A percentile compares a stretch with the other conserved stretches of the same genome.
These are phyloP conservation scores for Asobara japonica DNA, from an alignment of 1,140 invertebrate species.

Conservation along the genomic window DNA sequence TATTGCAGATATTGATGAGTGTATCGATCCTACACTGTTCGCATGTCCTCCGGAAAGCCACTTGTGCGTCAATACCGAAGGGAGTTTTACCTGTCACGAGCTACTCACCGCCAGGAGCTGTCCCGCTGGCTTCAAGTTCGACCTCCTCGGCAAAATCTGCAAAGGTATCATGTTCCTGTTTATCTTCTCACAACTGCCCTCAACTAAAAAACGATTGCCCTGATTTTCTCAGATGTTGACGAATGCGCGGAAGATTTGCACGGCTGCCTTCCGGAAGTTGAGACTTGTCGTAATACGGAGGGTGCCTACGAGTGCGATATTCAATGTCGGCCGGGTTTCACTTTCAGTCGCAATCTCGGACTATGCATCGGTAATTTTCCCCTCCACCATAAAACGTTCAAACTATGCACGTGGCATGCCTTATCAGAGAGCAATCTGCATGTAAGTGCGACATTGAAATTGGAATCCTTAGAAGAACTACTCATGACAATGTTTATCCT, in stretches of 20 bases:
- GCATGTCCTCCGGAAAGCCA: conserved; percentile 73
- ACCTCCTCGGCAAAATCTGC: conserved; percentile 66
- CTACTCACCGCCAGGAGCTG: conserved; percentile 67
- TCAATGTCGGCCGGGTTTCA: conserved; percentile 75
- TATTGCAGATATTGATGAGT: conserved; percentile 77
- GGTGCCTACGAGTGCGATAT: conserved; percentile 68
- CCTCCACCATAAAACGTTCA: not conserved
- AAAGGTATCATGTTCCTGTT: conserved; percentile 64
- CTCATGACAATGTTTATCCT: conserved; percentile 27
- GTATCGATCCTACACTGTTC: conserved; percentile 66
- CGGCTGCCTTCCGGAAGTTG: conserved; percentile 56
- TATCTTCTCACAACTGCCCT: not conserved
- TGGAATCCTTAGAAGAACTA: not conserved
- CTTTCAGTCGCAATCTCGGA: conserved; percentile 66
- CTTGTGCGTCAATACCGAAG: conserved; percentile 77
- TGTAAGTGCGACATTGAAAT: conserved; percentile 24
- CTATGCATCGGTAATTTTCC: conserved; percentile 63
- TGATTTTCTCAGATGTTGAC: conserved; percentile 66
- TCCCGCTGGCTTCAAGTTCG: conserved; percentile 75
- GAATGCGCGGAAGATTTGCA: conserved; percentile 65
- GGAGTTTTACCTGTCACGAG: conserved; percentile 74
- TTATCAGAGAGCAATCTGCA: conserved; percentile 8
- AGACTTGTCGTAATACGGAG: conserved; percentile 67
- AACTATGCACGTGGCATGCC: conserved; percentile 24
- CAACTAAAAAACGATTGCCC: not conserved